Evolutionary conservation across 2,888 invertebrate genomes (phyloP), one percentile per base, ranked within the genome.

Genomic region (Tipula lateralis): DNA sequence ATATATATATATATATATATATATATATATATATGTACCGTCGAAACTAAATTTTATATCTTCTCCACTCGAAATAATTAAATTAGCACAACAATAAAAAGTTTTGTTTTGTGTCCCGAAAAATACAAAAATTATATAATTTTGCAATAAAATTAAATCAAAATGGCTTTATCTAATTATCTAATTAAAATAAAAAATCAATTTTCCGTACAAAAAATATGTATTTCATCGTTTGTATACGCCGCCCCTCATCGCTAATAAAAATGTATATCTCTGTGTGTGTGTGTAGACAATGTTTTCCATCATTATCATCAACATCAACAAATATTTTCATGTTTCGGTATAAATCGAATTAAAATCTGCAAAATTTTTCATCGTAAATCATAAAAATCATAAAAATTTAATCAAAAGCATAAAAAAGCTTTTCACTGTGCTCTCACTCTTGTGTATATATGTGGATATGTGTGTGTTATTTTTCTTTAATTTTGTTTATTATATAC

Each of bases 301-400:
- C 66, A 50, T 50, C 16, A 50, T 50, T 12, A 66, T 66, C 66
- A 24, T 66, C 66, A 19, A 24, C 66, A 66, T 66, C 24, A 66
- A 24, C 66, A 66, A 66, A 66, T 66, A 66, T 66, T 66, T 66
- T 66, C 66, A 66, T 66, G 66, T 66, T 66, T 24, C 24, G 66
- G 19, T 24, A 66, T 66, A 66, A 66, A 66, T 66, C 66, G 66
- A 66, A 66, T 66, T 66, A 66, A 66, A 66, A 66, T 12, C 24
- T 24, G 66, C 19, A 66, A 66, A 66, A 66, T 24, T 9, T 66
- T 66, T 24, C 66, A 66, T 66, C 66, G 66, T 66, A 66, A 66
- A 66, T 66, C 66, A 66, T 66, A 66, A 66, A 66, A 66, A 66
- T 66, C 66, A 66, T 66, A 66, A 66, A 66, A 66, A 66, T 66